These are phyloP conservation scores for Ctenosaura bakeri DNA, from an alignment of 2,797 vertebrate species.

Conservation along the genomic window DNA sequence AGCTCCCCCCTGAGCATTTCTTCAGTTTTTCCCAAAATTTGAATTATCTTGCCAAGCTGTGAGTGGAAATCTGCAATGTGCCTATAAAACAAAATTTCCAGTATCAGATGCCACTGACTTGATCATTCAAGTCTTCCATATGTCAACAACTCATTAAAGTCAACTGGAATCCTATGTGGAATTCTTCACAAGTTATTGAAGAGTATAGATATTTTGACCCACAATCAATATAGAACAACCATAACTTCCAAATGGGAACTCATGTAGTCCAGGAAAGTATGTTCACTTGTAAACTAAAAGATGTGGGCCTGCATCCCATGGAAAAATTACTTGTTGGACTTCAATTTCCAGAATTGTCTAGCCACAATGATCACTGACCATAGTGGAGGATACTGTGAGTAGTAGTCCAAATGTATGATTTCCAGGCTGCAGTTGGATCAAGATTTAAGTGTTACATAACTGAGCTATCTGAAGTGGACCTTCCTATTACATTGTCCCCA, in stretches of 20 bases:
- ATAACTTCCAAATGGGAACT: not conserved
- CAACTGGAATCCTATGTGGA: not conserved
- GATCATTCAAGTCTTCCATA: not conserved
- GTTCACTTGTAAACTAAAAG: not conserved
- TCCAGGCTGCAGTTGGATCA: too few species aligned
- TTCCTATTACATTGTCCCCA: too few species aligned
- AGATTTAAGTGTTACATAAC: too few species aligned
- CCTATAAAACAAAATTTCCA: conserved; percentile 17
- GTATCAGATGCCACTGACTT: not conserved
- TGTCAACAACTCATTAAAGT: not conserved
- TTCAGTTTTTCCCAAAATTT: conserved; percentile 16
- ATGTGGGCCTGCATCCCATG: too few species aligned
- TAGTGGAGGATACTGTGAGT: not conserved
- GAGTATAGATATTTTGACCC: not conserved
- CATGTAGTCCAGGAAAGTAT: not conserved
- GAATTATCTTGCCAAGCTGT: conserved; percentile 17
- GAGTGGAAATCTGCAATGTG: not conserved
- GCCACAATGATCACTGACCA: not conserved
- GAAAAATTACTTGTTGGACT: too few species aligned
- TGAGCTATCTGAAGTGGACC: too few species aligned
- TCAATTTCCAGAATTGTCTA: not conserved
- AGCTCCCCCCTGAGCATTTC: not conserved
- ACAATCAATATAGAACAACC: not conserved
- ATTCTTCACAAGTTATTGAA: not conserved
- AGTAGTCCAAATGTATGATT: too few species aligned